phyloP scores from a whole-genome alignment of 2,888 invertebrate species.

The Tinea trinotella region DNA sequence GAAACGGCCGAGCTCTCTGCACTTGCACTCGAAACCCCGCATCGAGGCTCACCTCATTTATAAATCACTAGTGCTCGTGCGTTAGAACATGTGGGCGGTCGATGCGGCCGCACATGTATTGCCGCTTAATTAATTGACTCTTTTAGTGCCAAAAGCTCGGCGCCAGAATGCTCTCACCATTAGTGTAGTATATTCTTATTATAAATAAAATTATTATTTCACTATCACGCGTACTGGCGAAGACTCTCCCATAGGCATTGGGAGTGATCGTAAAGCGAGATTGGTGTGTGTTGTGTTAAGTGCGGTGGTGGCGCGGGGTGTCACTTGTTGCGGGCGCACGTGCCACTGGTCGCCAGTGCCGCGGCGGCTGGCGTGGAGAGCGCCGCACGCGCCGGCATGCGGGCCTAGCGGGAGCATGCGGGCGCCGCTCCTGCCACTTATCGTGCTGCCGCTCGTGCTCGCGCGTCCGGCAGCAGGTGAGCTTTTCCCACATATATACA shows the following conservation, averaged over 20 bases:
- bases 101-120: too few species aligned
- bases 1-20: conserved; percentile 1
- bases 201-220: too few species aligned
- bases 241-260: background rate
- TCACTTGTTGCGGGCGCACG: conserved; percentile 26
- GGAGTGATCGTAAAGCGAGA: background rate
- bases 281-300: conserved; percentile 2
- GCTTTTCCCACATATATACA: background rate
- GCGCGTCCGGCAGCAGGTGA: conserved; percentile 40
- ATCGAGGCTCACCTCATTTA: background rate
- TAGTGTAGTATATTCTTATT: too few species aligned
- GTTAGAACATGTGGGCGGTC: background rate
- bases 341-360: conserved; percentile 24
- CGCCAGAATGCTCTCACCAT: too few species aligned
- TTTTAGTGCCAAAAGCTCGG: too few species aligned
- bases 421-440: conserved; percentile 58
- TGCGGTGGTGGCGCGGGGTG: conserved; percentile 26
- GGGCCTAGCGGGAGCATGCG: conserved; percentile 62
- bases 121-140: too few species aligned
- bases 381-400: conserved; percentile 44
- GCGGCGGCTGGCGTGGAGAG: conserved; percentile 41
- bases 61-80: background rate
- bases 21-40: conserved; percentile 7
- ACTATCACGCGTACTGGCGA: too few species aligned
- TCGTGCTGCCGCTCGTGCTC: conserved; percentile 65